Percentiles rank a stretch among this genome's conserved stretches.
Conservation (phyloP, 2,888 invertebrate genomes). For the Byasa hedistus region DNA sequence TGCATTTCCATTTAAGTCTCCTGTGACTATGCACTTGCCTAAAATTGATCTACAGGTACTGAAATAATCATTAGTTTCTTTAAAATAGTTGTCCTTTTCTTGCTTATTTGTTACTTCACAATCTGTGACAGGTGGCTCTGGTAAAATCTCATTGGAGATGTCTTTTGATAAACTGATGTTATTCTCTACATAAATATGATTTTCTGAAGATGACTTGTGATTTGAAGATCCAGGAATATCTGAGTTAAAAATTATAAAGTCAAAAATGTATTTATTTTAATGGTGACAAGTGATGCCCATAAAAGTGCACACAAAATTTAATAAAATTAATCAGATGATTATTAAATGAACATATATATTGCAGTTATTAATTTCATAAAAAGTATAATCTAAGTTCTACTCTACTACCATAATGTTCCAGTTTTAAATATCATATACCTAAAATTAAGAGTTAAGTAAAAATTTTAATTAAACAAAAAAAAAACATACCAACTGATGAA, state of each 20-base stretch:
- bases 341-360: no score
- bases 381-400: not conserved
- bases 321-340: no score
- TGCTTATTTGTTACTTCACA: constrained; percentile 26
- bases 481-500: not conserved
- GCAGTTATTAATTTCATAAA: not conserved
- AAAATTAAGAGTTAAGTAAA: not conserved
- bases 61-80: constrained; percentile 34
- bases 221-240: not conserved
- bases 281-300: not conserved
- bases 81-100: constrained; percentile 28
- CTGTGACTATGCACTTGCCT: constrained; percentile 51
- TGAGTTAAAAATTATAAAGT: not conserved
- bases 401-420: not conserved
- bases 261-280: not conserved
- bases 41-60: constrained; percentile 49
- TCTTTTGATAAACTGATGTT: not conserved
- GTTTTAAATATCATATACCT: not conserved
- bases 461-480: not conserved
- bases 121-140: constrained; percentile 6
- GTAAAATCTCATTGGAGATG: not conserved
- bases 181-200: constrained; percentile 1
- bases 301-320: no score
- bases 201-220: not conserved
- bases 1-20: constrained; percentile 38